A percentile compares a stretch with the other conserved stretches of the same genome.
These are phyloP conservation scores for Eufriesea mexicana DNA, from an alignment of 1,140 invertebrate genomes.

Conservation along the genomic window DNA sequence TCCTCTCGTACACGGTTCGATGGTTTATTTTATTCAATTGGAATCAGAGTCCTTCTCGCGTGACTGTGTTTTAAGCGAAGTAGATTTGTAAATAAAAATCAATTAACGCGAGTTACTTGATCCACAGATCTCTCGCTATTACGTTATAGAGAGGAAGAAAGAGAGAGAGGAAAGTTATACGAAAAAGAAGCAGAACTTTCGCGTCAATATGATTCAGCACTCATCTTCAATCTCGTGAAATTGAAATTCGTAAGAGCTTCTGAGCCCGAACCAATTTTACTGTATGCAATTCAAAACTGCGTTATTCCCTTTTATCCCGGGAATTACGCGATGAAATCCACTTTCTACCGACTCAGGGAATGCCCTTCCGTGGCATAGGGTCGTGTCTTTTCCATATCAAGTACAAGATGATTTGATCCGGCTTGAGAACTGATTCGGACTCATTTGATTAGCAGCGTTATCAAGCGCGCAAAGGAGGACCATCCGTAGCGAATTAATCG, in stretches of 20 bases:
- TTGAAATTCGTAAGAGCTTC: conserved; percentile 3
- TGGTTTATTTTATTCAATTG: background rate
- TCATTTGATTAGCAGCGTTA: background rate
- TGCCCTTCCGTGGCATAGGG: background rate
- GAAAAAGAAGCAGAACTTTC: background rate
- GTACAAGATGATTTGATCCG: background rate
- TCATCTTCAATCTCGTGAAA: background rate
- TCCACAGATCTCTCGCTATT: background rate
- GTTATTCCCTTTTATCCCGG: conserved; percentile 9
- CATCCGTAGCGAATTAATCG: conserved; percentile 39
- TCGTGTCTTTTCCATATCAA: background rate
- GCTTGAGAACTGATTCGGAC: background rate
- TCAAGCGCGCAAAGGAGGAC: conserved; percentile 4
- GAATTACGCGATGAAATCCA: background rate
- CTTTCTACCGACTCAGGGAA: background rate
- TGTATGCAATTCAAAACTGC: background rate
- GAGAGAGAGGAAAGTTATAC: background rate
- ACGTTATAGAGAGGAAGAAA: background rate
- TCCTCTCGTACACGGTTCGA: too few species aligned
- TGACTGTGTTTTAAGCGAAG: background rate
- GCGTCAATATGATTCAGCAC: background rate
- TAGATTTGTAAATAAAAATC: background rate
- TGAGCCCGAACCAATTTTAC: background rate
- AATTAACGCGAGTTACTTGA: background rate
- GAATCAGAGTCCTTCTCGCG: too few species aligned